Conservation (phyloP, 1,140 invertebrate genomes). For the Neodiprion fabricii region DNA sequence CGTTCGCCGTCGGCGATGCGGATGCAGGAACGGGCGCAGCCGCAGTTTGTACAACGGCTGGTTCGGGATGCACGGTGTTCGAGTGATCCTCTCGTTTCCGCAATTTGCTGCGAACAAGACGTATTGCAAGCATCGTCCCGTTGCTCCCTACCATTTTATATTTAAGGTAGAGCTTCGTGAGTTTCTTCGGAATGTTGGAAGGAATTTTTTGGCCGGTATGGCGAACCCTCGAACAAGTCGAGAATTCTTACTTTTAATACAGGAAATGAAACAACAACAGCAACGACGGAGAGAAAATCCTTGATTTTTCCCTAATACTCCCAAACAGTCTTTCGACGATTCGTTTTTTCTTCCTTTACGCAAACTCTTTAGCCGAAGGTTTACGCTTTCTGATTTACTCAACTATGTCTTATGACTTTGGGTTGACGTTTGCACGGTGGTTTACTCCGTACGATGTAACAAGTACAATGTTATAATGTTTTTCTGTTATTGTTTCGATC, state of each 20-base stretch:
- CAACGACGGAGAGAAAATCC: neutral
- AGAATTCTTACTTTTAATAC: constrained; percentile 29
- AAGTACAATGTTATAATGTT: neutral
- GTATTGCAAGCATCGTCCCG: constrained; percentile 83
- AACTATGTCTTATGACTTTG: neutral
- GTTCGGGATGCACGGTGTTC: constrained; percentile 68
- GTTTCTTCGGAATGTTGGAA: constrained; percentile 41
- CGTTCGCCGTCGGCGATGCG: constrained; percentile 30
- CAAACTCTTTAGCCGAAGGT: neutral
- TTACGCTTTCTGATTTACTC: neutral
- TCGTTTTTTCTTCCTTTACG: neutral
- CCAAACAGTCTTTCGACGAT: neutral
- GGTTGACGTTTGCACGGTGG: neutral
- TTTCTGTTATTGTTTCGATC: neutral
- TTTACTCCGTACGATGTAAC: too few relatives aligned
- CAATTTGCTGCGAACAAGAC: constrained; percentile 87
- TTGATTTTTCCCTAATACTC: neutral
- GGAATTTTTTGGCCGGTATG: constrained; percentile 45
- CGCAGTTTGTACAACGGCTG: constrained; percentile 67
- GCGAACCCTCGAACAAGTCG: constrained; percentile 37
- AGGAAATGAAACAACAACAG: constrained; percentile 26
- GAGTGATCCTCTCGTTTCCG: constrained; percentile 80
- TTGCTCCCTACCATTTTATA: constrained; percentile 78
- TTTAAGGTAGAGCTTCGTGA: constrained; percentile 52
- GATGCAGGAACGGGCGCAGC: constrained; percentile 45